Evolutionary conservation across 1,140 invertebrate genomes (phyloP).

Genomic region (Lanistes nyassanus): DNA sequence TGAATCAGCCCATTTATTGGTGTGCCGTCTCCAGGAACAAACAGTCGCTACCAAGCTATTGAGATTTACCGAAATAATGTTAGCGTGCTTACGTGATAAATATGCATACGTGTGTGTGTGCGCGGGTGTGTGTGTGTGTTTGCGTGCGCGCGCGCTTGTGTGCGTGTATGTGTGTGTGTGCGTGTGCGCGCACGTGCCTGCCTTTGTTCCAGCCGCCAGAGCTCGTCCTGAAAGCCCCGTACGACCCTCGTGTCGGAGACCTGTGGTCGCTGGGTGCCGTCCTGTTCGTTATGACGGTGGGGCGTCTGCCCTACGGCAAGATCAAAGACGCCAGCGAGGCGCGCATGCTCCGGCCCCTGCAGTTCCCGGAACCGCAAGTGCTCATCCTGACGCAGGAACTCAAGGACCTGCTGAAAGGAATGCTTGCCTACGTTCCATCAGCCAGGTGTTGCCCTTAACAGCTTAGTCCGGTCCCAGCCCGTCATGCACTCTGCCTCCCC

Average conservation of each 20-base stretch:
- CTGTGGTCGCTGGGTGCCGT: slow-evolving; percentile 53
- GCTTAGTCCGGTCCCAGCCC: neutral
- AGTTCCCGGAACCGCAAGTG: slow-evolving; percentile 39
- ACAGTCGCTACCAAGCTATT: too few relatives aligned
- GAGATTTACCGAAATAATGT: too few relatives aligned
- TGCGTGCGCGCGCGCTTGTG: neutral
- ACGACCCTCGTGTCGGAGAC: slow-evolving; percentile 48
- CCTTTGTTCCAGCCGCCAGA: slow-evolving; percentile 43
- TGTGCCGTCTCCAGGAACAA: too few relatives aligned
- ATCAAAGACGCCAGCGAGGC: slow-evolving; percentile 39
- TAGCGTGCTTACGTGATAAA: too few relatives aligned
- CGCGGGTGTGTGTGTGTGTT: slow-evolving; percentile 8
- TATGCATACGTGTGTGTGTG: neutral
- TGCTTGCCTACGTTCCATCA: slow-evolving; percentile 45
- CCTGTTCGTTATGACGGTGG: slow-evolving; percentile 51
- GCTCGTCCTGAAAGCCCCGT: slow-evolving; percentile 42
- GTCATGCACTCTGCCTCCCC: neutral
- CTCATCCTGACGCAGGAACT: slow-evolving; percentile 40
- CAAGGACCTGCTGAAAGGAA: slow-evolving; percentile 38
- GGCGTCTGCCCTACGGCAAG: slow-evolving; percentile 49
- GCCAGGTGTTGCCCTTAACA: slow-evolving; percentile 26
- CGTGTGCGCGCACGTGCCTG: slow-evolving; percentile 14
- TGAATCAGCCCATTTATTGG: too few relatives aligned
- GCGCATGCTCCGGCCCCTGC: slow-evolving; percentile 33
- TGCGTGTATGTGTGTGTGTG: neutral